These are phyloP conservation scores for Varanus komodoensis DNA, from an alignment of 2,113 vertebrate genomes.

Conservation along the genomic window DNA sequence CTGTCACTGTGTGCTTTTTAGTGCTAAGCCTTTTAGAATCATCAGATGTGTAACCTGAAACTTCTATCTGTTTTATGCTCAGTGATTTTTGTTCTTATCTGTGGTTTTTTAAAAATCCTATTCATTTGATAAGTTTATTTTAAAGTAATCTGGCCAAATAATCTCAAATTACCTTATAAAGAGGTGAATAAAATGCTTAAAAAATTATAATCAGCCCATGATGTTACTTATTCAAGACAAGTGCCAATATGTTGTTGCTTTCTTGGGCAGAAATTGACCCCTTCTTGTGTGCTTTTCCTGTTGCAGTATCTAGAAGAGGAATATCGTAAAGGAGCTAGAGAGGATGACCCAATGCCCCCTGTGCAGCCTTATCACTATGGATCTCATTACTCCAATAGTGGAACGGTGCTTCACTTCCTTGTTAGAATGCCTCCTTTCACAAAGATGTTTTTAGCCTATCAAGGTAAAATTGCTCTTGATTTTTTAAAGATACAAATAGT, in stretches of 20 bases:
- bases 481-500: not conserved
- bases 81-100: not conserved
- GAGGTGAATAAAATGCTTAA: not conserved
- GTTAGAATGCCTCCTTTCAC: constrained; percentile 98
- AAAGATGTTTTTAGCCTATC: constrained; percentile 98
- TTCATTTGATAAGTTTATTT: not conserved
- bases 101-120: not conserved
- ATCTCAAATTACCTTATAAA: not conserved
- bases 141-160: not conserved
- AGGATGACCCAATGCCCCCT: constrained; percentile 98
- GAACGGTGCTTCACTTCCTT: constrained; percentile 96
- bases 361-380: constrained; percentile 98
- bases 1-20: not conserved
- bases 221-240: not conserved
- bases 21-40: not conserved
- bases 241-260: not conserved
- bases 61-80: not conserved
- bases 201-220: not conserved
- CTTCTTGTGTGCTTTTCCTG: not conserved
- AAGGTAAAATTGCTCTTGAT: constrained; percentile 80
- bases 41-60: not conserved
- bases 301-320: constrained; percentile 96
- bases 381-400: constrained; percentile 99
- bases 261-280: not conserved
- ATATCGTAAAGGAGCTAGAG: constrained; percentile 92